These are phyloP conservation scores for Melanostoma mellinum DNA, from an alignment of 2,888 invertebrate genomes.

Conservation along the genomic window DNA sequence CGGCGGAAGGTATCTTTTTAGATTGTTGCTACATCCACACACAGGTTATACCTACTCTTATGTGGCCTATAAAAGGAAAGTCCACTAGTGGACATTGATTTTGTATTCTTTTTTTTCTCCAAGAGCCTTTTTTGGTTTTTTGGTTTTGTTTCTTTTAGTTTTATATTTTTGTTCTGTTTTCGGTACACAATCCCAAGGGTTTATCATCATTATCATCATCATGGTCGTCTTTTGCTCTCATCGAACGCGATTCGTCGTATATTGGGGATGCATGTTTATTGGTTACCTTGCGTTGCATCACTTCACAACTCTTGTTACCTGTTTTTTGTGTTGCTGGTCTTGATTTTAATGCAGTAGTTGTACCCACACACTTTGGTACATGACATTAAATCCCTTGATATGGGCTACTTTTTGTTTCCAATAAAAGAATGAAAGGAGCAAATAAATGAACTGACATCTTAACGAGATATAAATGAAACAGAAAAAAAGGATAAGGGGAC, in stretches of 20 bases:
- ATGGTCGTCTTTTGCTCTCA: conserved; percentile 25
- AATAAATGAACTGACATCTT: conserved; percentile 60
- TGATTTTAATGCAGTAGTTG: conserved; percentile 57
- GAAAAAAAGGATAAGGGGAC: not conserved
- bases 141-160: conserved; percentile 55
- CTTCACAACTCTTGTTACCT: conserved; percentile 54
- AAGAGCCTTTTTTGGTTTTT: conserved; percentile 53
- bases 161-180: conserved; percentile 47
- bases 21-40: conserved; percentile 39
- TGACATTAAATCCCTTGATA: conserved; percentile 68
- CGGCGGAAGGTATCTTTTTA: conserved; percentile 59
- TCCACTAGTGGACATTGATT: conserved; percentile 62
- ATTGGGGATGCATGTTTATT: conserved; percentile 59
- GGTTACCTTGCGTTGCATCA: conserved; percentile 61
- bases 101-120: conserved; percentile 38
- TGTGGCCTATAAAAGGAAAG: conserved; percentile 71
- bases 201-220: conserved; percentile 46
- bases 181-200: conserved; percentile 63
- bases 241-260: conserved; percentile 33
- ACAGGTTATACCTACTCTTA: conserved; percentile 47
- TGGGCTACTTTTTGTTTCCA: conserved; percentile 48
- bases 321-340: conserved; percentile 27
- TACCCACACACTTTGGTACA: conserved; percentile 72
- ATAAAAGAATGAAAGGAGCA: conserved; percentile 14
- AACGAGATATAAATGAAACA: conserved; percentile 46